A percentile compares a stretch with the other conserved stretches of the same genome.
These are phyloP conservation scores for Nyctalus aviator DNA, from an alignment of 2,797 vertebrate genomes.

Conservation along the genomic window DNA sequence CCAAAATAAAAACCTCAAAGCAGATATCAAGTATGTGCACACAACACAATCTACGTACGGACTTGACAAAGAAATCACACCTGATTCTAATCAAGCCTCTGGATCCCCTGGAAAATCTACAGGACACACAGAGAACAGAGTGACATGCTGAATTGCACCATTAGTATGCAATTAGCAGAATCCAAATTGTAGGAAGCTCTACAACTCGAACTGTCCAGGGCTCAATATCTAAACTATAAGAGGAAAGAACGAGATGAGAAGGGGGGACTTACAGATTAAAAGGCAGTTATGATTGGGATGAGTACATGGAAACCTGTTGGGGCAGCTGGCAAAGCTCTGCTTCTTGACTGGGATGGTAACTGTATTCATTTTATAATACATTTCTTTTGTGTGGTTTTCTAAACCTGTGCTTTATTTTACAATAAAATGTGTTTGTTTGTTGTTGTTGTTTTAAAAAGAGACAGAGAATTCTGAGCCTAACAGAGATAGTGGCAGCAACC, in stretches of 20 bases:
- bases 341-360: neutral
- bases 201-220: neutral
- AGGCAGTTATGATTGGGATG: neutral
- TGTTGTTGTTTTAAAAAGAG: neutral
- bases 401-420: constrained; percentile 44
- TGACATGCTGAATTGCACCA: neutral
- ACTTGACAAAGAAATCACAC: constrained; percentile 1
- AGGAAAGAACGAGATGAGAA: neutral
- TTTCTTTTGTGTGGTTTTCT: neutral
- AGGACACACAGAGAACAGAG: neutral
- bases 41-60: neutral
- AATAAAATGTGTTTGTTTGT: neutral
- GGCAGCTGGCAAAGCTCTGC: neutral
- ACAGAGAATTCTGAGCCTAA: neutral
- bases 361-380: constrained; percentile 13
- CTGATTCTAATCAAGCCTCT: neutral
- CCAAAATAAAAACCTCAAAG: neutral
- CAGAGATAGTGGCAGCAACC: neutral
- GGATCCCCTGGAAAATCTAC: constrained; percentile 25
- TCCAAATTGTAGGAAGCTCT: neutral
- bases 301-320: neutral
- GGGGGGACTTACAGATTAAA: neutral
- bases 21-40: neutral
- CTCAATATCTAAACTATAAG: neutral
- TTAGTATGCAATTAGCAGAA: constrained; percentile 12